Evolutionary conservation across 2,113 vertebrate species (phyloP).

Genomic region (Sander lucioperca): DNA sequence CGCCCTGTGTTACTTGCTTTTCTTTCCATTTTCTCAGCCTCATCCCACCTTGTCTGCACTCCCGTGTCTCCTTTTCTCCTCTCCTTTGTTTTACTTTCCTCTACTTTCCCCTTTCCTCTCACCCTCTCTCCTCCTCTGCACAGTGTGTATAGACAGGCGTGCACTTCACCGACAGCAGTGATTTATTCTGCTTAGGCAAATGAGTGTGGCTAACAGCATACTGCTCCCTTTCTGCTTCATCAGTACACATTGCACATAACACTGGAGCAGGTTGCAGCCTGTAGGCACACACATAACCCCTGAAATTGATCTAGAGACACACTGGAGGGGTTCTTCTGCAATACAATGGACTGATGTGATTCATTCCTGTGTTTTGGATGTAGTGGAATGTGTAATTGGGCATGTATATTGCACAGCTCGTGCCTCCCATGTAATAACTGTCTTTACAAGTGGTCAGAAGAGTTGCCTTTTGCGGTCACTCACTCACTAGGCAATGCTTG

Average conservation of each 20-base stretch:
- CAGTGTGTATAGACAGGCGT: slow-evolving; percentile 63
- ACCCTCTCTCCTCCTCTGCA: slow-evolving; percentile 43
- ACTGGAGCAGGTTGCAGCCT: slow-evolving; percentile 77
- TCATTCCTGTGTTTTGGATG: slow-evolving; percentile 69
- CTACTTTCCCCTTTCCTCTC: slow-evolving; percentile 15
- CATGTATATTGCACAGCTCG: slow-evolving; percentile 55
- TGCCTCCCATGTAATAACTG: slow-evolving; percentile 35
- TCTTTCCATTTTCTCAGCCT: slow-evolving; percentile 13
- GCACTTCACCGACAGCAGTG: slow-evolving; percentile 75
- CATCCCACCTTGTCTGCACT: slow-evolving; percentile 21
- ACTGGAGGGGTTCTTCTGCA: slow-evolving; percentile 68
- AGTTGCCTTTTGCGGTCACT: slow-evolving; percentile 15
- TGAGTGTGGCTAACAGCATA: slow-evolving; percentile 75
- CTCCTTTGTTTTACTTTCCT: slow-evolving; percentile 53
- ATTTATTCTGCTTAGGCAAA: slow-evolving; percentile 83
- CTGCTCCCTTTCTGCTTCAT: slow-evolving; percentile 77
- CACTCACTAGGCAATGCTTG: background rate
- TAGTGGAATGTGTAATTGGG: slow-evolving; percentile 69
- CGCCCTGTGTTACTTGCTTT: slow-evolving; percentile 19
- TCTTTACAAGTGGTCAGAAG: slow-evolving; percentile 37
- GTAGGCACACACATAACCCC: slow-evolving; percentile 67
- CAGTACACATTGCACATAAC: slow-evolving; percentile 78
- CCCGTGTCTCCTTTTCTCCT: slow-evolving; percentile 20
- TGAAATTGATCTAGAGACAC: slow-evolving; percentile 78
- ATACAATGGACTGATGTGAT: slow-evolving; percentile 70